phyloP scores from a whole-genome alignment of 2,888 invertebrate genomes.

The Chorisops tibialis region DNA sequence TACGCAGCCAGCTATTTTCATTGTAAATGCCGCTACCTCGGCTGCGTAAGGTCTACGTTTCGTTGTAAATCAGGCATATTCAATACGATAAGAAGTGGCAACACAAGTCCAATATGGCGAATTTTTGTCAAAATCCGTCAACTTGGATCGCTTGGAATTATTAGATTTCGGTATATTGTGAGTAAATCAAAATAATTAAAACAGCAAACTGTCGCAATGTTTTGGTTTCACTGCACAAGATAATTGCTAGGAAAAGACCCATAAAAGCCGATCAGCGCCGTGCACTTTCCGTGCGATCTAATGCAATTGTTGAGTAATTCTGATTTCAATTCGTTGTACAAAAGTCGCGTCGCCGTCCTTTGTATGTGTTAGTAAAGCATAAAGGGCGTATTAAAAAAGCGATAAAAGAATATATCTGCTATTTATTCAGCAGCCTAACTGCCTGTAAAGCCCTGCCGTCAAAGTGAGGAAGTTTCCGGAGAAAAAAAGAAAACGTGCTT shows the following conservation, averaged over 20 bases:
- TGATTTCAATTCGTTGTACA: constrained; percentile 17
- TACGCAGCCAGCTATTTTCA: too few species aligned
- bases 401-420: too few species aligned
- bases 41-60: too few species aligned
- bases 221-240: too few species aligned
- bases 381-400: constrained; percentile 24
- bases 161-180: not conserved
- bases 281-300: constrained; percentile 16
- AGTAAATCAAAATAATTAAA: not conserved
- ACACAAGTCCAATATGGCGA: constrained; percentile 27
- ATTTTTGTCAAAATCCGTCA: constrained; percentile 31
- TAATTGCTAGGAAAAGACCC: too few species aligned
- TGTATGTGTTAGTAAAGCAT: constrained; percentile 18
- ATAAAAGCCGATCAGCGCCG: not conserved
- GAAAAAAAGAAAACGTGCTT: too few species aligned
- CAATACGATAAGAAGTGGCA: too few species aligned
- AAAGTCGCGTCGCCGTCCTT: constrained; percentile 6
- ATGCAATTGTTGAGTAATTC: constrained; percentile 16
- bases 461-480: too few species aligned
- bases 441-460: too few species aligned
- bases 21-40: too few species aligned
- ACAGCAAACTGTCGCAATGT: not conserved
- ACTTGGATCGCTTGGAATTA: constrained; percentile 7
- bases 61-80: too few species aligned
- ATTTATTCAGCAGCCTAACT: too few species aligned